These are phyloP conservation scores for Osmerus eperlanus DNA, from an alignment of 2,113 vertebrate species.

Conservation along the genomic window DNA sequence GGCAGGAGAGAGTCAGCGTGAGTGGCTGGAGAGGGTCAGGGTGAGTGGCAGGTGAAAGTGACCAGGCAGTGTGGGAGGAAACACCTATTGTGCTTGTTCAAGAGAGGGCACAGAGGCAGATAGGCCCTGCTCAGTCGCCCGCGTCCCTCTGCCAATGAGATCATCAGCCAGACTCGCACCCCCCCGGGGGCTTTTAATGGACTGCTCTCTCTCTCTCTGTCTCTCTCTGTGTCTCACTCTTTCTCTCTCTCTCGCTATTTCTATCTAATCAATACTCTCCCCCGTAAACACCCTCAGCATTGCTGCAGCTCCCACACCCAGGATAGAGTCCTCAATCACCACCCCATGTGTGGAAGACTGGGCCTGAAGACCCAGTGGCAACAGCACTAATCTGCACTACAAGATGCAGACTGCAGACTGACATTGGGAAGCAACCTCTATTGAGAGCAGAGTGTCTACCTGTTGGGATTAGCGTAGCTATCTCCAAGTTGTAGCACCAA, in stretches of 20 bases:
- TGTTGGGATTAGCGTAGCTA: conserved; percentile 29
- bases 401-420: conserved; percentile 6
- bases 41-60: conserved; percentile 74
- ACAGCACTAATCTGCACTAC: conserved; percentile 38
- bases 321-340: conserved; percentile 24
- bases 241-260: conserved; percentile 18
- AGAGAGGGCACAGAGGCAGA: conserved; percentile 18
- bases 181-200: conserved; percentile 10
- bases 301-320: not conserved
- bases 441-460: conserved; percentile 20
- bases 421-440: conserved; percentile 1
- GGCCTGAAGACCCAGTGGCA: not conserved
- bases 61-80: conserved; percentile 44
- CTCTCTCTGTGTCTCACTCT: not conserved
- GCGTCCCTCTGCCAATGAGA: conserved; percentile 31
- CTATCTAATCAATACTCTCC: not conserved
- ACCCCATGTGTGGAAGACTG: not conserved
- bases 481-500: not conserved
- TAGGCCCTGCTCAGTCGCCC: conserved; percentile 40
- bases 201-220: not conserved
- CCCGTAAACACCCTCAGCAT: conserved; percentile 7
- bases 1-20: not conserved
- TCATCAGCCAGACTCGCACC: conserved; percentile 28
- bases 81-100: conserved; percentile 65
- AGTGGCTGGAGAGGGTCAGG: conserved; percentile 24